These are phyloP conservation scores for Tichodroma muraria DNA, from an alignment of 2,113 vertebrate genomes.

Conservation along the genomic window DNA sequence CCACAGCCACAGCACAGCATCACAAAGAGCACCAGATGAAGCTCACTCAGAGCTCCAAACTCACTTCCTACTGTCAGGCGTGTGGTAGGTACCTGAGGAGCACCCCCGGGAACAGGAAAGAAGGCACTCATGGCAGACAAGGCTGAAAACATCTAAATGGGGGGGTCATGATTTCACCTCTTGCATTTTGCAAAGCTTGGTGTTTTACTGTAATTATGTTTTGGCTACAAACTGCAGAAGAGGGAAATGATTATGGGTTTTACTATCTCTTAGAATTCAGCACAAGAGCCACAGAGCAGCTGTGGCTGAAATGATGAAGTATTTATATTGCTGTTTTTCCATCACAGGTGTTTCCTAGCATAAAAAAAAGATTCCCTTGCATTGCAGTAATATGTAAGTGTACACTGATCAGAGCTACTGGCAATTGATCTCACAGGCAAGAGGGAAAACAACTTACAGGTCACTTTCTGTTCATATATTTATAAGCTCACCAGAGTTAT, in stretches of 20 bases:
- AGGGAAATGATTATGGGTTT: neutral
- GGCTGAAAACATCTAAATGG: accelerated
- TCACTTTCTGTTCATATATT: neutral
- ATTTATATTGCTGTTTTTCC: neutral
- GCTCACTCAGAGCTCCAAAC: neutral
- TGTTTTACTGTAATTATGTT: conserved; percentile 8
- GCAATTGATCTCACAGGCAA: neutral
- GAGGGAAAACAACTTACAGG: neutral
- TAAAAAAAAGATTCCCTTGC: neutral
- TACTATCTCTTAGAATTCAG: conserved; percentile 12
- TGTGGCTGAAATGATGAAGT: conserved; percentile 35
- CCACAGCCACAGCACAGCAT: neutral
- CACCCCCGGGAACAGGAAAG: neutral
- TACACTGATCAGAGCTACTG: neutral
- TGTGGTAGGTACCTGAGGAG: accelerated
- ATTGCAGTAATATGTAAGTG: neutral
- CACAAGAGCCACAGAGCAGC: conserved; percentile 12
- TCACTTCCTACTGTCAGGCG: neutral
- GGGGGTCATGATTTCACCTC: neutral
- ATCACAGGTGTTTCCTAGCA: neutral
- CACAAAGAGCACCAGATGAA: neutral
- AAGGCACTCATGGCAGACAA: accelerated
- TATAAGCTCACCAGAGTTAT: neutral
- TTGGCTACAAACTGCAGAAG: conserved; percentile 39
- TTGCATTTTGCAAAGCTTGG: neutral